These are phyloP conservation scores for Cairina moschata DNA, from an alignment of 2,113 vertebrate species.

Conservation along the genomic window DNA sequence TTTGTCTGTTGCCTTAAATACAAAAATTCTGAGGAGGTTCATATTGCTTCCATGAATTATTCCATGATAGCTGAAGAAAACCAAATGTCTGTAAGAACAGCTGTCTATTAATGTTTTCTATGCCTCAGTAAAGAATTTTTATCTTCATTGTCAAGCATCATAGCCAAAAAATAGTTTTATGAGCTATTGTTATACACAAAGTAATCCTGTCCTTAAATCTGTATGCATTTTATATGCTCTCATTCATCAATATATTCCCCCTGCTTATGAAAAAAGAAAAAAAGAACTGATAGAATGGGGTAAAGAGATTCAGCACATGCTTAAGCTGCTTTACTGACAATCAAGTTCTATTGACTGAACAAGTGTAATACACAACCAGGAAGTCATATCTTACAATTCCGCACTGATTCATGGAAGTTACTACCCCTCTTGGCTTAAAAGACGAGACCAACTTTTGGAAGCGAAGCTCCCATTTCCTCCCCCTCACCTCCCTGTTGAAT, in stretches of 20 bases:
- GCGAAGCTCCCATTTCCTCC: fast-evolving
- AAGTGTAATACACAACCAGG: background rate
- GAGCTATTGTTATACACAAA: background rate
- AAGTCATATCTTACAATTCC: background rate
- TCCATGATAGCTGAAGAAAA: background rate
- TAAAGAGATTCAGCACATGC: background rate
- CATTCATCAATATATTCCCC: background rate
- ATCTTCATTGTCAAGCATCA: background rate
- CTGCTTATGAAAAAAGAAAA: background rate
- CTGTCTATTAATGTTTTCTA: background rate
- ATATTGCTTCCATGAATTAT: background rate
- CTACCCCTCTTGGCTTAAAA: fast-evolving
- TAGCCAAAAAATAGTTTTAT: background rate
- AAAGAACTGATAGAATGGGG: background rate
- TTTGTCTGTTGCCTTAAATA: background rate
- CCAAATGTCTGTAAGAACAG: background rate
- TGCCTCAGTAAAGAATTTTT: background rate
- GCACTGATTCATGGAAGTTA: background rate
- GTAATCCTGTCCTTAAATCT: background rate
- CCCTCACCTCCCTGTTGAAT: background rate
- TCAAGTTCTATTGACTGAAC: background rate
- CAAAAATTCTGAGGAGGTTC: background rate
- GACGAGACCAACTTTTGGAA: background rate
- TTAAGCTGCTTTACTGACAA: background rate
- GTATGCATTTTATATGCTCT: background rate